Percentiles rank a stretch among this genome's conserved stretches.
These are phyloP conservation scores for Acrossocheilus fasciatus DNA, from an alignment of 2,797 vertebrate genomes.

Conservation along the genomic window DNA sequence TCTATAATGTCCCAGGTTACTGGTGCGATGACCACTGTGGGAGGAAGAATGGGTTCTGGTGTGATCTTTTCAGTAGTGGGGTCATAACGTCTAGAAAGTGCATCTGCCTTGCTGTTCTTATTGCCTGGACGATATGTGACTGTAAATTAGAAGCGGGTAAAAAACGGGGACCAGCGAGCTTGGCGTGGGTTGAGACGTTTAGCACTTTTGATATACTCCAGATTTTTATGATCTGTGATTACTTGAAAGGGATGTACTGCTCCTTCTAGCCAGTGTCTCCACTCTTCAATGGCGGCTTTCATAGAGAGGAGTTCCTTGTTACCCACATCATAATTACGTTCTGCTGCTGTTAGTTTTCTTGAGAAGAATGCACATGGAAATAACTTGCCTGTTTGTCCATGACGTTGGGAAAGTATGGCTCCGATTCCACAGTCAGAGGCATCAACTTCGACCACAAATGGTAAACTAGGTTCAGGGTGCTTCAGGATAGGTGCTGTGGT, in stretches of 20 bases:
- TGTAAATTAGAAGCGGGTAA: too few species aligned
- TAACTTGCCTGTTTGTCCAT: neutral
- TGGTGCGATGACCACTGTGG: too few species aligned
- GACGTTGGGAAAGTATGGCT: rapidly evolving
- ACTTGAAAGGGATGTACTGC: neutral
- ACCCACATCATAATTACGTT: neutral
- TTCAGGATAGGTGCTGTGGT: neutral
- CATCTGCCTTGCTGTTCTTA: too few species aligned
- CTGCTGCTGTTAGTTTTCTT: neutral
- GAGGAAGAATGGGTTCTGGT: too few species aligned
- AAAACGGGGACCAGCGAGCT: too few species aligned
- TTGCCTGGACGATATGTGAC: too few species aligned
- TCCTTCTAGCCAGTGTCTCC: neutral
- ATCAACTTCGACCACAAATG: neutral
- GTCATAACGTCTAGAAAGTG: too few species aligned
- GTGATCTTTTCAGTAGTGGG: too few species aligned
- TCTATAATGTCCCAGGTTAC: too few species aligned
- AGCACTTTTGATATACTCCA: too few species aligned
- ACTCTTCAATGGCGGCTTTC: neutral
- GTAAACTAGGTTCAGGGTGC: neutral
- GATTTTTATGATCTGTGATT: too few species aligned
- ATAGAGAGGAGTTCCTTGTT: neutral
- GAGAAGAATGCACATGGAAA: neutral
- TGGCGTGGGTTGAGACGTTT: too few species aligned
- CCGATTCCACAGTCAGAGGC: neutral